Conservation (phyloP, 2,888 invertebrate genomes). For the Diaprepes abbreviatus region DNA sequence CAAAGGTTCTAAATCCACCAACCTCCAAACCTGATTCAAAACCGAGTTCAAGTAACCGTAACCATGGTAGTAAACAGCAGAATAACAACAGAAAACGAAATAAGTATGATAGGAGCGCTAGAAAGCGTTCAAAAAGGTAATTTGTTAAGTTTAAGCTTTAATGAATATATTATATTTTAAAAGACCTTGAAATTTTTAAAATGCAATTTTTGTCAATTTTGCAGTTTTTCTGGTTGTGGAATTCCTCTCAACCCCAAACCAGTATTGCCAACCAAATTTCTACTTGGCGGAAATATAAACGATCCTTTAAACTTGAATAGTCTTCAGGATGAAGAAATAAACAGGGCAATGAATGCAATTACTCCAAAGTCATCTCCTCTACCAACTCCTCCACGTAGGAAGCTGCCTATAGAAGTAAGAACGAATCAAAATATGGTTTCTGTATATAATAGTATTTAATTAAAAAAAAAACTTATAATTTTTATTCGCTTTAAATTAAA, state of each 20-base stretch:
- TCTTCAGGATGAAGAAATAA: slow-evolving; percentile 71
- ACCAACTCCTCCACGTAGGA: slow-evolving; percentile 84
- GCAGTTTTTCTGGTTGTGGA: slow-evolving; percentile 73
- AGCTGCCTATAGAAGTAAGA: slow-evolving; percentile 82
- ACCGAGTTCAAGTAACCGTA: slow-evolving; percentile 26
- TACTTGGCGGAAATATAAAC: slow-evolving; percentile 94
- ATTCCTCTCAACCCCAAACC: slow-evolving; percentile 74
- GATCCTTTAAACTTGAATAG: slow-evolving; percentile 96
- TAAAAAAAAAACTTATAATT: background rate
- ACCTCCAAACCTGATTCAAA: slow-evolving; percentile 55
- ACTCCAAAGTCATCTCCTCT: slow-evolving; percentile 94
- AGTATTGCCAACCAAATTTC: slow-evolving; percentile 92
- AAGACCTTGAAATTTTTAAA: too few species aligned
- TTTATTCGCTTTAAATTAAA: too few species aligned
- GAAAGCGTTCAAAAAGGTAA: slow-evolving; percentile 76
- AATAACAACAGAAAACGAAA: slow-evolving; percentile 57
- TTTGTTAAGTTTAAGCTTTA: too few species aligned
- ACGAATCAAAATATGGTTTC: background rate
- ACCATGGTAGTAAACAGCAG: slow-evolving; percentile 42
- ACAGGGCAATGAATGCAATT: slow-evolving; percentile 86
- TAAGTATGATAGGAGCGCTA: slow-evolving; percentile 68
- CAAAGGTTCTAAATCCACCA: slow-evolving; percentile 65
- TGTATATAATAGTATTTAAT: too few species aligned
- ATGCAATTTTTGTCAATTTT: too few species aligned
- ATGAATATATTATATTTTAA: too few species aligned